Conservation (phyloP, 2,797 vertebrate genomes). For the Neosilurus hyrtlii region DNA sequence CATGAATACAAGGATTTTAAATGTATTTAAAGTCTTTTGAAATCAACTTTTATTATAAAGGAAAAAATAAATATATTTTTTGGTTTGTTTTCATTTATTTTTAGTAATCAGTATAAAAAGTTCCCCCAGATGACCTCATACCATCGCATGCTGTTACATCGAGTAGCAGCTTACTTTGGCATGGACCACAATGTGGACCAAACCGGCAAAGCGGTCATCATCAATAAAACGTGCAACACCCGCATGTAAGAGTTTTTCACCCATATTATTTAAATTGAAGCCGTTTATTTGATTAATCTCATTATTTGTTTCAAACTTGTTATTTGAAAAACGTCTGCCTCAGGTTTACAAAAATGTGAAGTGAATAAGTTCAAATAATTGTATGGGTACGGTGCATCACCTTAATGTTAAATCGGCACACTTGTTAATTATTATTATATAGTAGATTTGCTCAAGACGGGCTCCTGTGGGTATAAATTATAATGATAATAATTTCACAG, state of each 20-base stretch:
- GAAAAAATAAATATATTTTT: background rate
- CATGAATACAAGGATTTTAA: background rate
- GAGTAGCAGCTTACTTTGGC: slow-evolving; percentile 96
- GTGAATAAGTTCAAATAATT: background rate
- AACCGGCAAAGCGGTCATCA: slow-evolving; percentile 97
- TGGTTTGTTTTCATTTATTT: slow-evolving; percentile 9
- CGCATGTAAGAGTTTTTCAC: slow-evolving; percentile 81
- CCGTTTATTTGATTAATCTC: background rate
- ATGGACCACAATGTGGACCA: slow-evolving; percentile 99
- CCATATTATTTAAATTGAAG: background rate
- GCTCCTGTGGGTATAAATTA: background rate
- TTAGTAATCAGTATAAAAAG: slow-evolving; percentile 98
- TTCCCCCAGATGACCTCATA: slow-evolving; percentile 99
- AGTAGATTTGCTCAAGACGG: background rate
- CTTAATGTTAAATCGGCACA: background rate
- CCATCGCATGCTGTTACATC: slow-evolving; percentile 97
- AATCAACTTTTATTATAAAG: background rate
- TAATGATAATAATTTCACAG: background rate
- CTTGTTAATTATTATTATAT: background rate
- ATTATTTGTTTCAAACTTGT: too few relatives aligned
- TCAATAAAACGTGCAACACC: slow-evolving; percentile 98
- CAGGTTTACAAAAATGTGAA: background rate
- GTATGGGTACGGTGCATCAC: background rate
- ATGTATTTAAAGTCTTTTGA: background rate
- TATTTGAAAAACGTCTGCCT: background rate